Conservation (phyloP, 2,797 vertebrate species). For the Gallinago stenura region DNA sequence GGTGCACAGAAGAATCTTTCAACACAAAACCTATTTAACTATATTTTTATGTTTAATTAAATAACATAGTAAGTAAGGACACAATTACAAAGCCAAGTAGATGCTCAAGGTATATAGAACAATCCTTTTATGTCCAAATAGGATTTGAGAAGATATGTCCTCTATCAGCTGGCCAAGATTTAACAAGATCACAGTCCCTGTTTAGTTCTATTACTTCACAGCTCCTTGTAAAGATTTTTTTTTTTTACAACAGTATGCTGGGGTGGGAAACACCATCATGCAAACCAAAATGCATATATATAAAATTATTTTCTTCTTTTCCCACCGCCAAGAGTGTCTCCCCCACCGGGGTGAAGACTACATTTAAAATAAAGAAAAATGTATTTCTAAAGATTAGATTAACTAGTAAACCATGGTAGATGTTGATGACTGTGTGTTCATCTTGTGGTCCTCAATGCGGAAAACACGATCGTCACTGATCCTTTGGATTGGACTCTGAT, state of each 20-base stretch:
- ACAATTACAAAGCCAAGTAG: not conserved
- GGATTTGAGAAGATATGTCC: not conserved
- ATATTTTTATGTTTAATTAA: not conserved
- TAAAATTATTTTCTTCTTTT: not conserved
- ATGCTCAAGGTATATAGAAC: not conserved
- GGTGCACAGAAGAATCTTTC: not conserved
- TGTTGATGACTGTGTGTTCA: not conserved
- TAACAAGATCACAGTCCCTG: not conserved
- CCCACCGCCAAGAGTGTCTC: not conserved
- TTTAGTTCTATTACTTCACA: not conserved
- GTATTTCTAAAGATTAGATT: not conserved
- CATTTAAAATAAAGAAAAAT: not conserved
- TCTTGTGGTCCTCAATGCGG: not conserved
- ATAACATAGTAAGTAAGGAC: not conserved
- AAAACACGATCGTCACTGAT: not conserved
- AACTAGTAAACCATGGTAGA: not conserved
- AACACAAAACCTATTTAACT: not conserved
- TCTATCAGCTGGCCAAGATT: not conserved
- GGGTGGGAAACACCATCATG: not conserved
- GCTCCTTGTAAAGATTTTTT: not conserved
- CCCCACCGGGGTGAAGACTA: not conserved
- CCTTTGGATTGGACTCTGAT: not conserved
- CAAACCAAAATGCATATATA: not conserved
- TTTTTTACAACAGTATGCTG: not conserved
- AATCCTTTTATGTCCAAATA: not conserved